phyloP scores from a whole-genome alignment of 2,797 vertebrate species.

The Pseudopleuronectes americanus region DNA sequence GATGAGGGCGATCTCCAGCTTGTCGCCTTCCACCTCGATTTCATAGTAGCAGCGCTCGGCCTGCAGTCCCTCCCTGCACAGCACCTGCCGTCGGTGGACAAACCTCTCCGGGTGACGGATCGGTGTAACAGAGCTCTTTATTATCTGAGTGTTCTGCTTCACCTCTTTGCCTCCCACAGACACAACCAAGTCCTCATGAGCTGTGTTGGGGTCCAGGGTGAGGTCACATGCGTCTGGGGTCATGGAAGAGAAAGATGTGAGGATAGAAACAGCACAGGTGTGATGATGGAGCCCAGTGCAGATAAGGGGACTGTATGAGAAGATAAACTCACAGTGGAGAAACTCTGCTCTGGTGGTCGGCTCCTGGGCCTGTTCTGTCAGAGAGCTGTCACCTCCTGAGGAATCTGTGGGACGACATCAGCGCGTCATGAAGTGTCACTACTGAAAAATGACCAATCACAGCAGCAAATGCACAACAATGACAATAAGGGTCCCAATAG shows the following conservation, averaged over 20 bases:
- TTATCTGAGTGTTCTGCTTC: background rate
- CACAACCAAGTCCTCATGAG: slow-evolving; percentile 61
- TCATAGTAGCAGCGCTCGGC: slow-evolving; percentile 72
- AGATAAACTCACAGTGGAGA: slow-evolving; percentile 68
- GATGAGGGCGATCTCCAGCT: slow-evolving; percentile 69
- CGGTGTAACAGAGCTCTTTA: background rate
- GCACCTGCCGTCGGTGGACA: slow-evolving; percentile 49
- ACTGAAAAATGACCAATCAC: background rate
- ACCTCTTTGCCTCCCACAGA: slow-evolving; percentile 57
- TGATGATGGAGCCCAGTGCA: background rate
- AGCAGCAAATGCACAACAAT: too few species aligned
- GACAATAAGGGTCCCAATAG: too few species aligned
- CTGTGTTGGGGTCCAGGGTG: slow-evolving; percentile 66
- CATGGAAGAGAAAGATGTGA: background rate
- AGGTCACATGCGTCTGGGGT: slow-evolving; percentile 67
- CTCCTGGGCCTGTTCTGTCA: slow-evolving; percentile 13
- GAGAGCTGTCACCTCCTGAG: background rate
- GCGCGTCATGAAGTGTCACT: background rate
- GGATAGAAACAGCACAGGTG: background rate
- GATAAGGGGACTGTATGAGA: background rate
- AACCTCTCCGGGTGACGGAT: slow-evolving; percentile 40
- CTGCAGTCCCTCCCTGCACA: slow-evolving; percentile 69
- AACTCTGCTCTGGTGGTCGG: slow-evolving; percentile 69
- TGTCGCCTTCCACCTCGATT: slow-evolving; percentile 62
- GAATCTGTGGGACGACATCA: slow-evolving; percentile 16